Evolutionary conservation across 1,140 invertebrate species (phyloP), one percentile per base, ranked within the genome.

Genomic region (Musca vetustissima): DNA sequence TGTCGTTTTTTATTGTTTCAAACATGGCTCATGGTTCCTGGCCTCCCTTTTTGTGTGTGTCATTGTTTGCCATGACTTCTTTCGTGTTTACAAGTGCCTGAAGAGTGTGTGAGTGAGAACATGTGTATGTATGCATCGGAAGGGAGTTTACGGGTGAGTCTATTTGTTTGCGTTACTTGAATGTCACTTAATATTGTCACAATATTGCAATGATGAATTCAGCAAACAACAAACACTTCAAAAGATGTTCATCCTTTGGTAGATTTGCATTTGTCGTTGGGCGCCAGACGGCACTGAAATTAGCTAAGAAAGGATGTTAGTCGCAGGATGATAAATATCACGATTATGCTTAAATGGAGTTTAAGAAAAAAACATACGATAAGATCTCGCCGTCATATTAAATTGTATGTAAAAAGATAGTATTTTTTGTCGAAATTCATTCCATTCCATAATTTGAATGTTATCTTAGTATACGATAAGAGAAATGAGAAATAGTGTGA

Each of bases 161-260:
- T 43, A 13, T 43, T 43, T 43, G 22, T 28, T n/a, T 28, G 53
- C 14, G 53, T 28, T 28, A 57, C 22, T 57, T 22, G 21, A 57
- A 57, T 57, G 53, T 28, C 53, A 57, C 53, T 57, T 57, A 57
- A 57, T 57, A 25, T 17, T 57, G 53, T 57, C 53, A 57, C 53
- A 57, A 57, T 22, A 57, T 57, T 24, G 36, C 36, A 43, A 43
- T 43, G 36, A 43, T 43, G 36, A 8, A 43, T 43, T 43, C 36
- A 43, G 11, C 36, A 43, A 43, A 43, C 36, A 25, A 57, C 24
- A 57, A 57, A 57, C 53, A 57, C 24, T 57, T 43, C 7, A 43
- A 43, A 43, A 43, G 36, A 43, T 43, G 36, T 43, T 43, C 36
- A 43, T 43, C 36, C 36, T 43, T 13, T 13, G 36, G 36, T 43